phyloP scores from a whole-genome alignment of 2,888 invertebrate genomes.

The Agrenia bidenticulata region DNA sequence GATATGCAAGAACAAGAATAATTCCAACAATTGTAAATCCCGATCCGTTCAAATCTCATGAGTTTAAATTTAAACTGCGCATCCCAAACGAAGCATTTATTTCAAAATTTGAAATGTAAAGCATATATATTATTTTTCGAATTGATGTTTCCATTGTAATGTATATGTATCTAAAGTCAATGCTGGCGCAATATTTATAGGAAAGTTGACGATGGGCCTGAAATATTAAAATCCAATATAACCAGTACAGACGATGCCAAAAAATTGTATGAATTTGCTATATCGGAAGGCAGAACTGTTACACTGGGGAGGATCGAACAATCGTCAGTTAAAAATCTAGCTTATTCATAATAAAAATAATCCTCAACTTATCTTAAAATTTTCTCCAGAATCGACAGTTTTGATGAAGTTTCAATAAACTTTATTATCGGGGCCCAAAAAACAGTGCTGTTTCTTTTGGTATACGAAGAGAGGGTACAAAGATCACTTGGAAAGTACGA shows the following conservation, averaged over 20 bases:
- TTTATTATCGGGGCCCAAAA: conserved; percentile 17
- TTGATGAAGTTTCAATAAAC: conserved; percentile 11
- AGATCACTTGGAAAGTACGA: conserved; percentile 13
- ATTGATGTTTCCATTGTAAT: background rate
- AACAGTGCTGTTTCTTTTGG: background rate
- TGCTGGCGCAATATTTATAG: conserved; percentile 3
- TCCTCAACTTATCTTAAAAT: no score
- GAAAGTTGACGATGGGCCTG: conserved; percentile 36
- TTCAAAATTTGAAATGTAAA: conserved; percentile 55
- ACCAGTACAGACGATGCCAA: conserved; percentile 54
- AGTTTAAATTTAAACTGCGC: conserved; percentile 53
- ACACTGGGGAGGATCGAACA: conserved; percentile 31
- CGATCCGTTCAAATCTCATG: conserved; percentile 46
- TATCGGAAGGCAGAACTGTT: conserved; percentile 42
- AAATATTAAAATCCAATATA: conserved; percentile 48
- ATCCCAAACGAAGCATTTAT: conserved; percentile 54
- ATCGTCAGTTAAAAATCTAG: no score
- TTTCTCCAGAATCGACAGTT: background rate
- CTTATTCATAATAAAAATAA: no score
- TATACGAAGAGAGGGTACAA: conserved; percentile 21
- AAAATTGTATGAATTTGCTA: conserved; percentile 52
- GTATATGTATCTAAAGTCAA: background rate
- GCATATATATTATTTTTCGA: conserved; percentile 10
- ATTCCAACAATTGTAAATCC: conserved; percentile 54
- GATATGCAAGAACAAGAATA: conserved; percentile 55